These are phyloP conservation scores for Rachycentron canadum DNA, from an alignment of 2,797 vertebrate genomes.

Conservation along the genomic window DNA sequence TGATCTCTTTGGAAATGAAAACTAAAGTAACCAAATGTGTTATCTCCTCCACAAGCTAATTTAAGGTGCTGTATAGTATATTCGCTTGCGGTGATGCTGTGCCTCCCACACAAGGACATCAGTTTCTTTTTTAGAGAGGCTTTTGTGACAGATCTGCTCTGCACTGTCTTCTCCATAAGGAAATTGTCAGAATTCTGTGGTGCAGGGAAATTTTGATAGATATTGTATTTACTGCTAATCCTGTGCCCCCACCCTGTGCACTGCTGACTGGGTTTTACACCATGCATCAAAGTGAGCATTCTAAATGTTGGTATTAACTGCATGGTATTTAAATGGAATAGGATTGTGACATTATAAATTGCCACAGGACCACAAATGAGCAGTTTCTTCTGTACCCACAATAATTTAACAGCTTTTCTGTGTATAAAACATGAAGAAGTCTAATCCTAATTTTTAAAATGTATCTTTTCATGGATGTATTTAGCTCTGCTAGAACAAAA, in stretches of 20 bases:
- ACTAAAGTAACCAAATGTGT: constrained; percentile 5
- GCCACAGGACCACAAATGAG: neutral
- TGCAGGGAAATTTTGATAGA: constrained; percentile 40
- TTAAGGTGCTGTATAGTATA: constrained; percentile 25
- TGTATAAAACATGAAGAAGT: neutral
- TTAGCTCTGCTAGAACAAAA: constrained; percentile 22
- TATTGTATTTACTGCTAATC: constrained; percentile 54
- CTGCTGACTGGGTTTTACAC: constrained; percentile 25
- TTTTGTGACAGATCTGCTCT: constrained; percentile 51
- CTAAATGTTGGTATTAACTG: constrained; percentile 29
- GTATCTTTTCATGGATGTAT: constrained; percentile 26
- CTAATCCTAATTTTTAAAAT: constrained; percentile 36
- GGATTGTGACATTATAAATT: constrained; percentile 9
- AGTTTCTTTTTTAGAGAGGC: constrained; percentile 36
- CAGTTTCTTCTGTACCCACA: neutral
- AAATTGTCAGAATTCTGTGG: constrained; percentile 47
- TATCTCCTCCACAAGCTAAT: constrained; percentile 24
- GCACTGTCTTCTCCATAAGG: constrained; percentile 26
- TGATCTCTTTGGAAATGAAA: constrained; percentile 9
- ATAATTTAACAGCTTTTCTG: neutral
- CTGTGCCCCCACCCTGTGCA: constrained; percentile 41
- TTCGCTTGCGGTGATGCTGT: constrained; percentile 19
- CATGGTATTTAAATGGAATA: constrained; percentile 19
- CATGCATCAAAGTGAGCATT: constrained; percentile 24
- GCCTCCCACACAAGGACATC: constrained; percentile 61